phyloP scores from a whole-genome alignment of 1,140 invertebrate species.

The Centruroides vittatus region DNA sequence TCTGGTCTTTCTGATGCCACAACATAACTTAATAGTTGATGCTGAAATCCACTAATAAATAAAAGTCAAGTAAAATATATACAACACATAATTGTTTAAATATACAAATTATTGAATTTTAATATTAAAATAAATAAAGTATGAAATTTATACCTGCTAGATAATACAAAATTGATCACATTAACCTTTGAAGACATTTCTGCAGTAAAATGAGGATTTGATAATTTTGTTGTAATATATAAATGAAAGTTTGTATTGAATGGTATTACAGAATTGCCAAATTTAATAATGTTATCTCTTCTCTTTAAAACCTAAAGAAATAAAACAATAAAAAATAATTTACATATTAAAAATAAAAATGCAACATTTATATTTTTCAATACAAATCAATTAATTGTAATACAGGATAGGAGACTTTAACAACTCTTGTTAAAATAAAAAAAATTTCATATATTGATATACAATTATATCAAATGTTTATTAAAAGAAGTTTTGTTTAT shows the following conservation, averaged over 20 bases:
- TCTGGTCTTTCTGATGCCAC: conserved; percentile 52
- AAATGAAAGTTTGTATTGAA: conserved; percentile 76
- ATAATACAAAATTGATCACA: conserved; percentile 80
- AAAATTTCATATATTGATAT: no score
- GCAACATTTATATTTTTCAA: no score
- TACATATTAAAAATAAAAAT: no score
- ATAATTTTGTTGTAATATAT: conserved; percentile 86
- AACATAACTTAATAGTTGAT: conserved; percentile 77
- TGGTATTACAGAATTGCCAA: conserved; percentile 40
- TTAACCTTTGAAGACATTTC: conserved; percentile 86
- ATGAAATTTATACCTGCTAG: conserved; percentile 38
- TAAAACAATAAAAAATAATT: not conserved
- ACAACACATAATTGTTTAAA: not conserved
- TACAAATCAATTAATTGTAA: no score
- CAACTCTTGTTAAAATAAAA: no score
- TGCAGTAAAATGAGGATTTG: conserved; percentile 84
- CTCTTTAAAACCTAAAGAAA: conserved; percentile 29
- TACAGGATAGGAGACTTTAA: no score
- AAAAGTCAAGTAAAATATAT: not conserved
- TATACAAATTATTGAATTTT: not conserved
- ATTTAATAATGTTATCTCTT: conserved; percentile 38
- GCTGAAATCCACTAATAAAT: conserved; percentile 53
- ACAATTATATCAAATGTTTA: no score
- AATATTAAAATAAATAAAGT: not conserved
- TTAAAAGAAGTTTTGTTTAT: no score